Percentiles rank a stretch among this genome's conserved stretches.
phyloP scores from a whole-genome alignment of 2,888 invertebrate genomes.

The Caenorhabditis macrosperma region DNA sequence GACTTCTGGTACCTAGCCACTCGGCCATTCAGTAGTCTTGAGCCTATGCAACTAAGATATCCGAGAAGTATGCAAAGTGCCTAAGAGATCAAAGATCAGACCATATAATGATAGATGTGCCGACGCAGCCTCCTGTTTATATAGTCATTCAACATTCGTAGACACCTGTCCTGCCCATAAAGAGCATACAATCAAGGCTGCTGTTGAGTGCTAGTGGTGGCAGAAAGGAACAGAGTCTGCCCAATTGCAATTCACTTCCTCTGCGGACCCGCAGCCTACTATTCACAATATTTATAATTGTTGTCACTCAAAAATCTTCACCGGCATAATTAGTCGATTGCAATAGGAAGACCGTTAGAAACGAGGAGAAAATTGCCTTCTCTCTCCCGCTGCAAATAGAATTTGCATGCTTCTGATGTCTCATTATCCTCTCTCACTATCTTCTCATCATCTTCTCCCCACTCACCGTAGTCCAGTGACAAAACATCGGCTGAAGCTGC shows the following conservation, averaged over 20 bases:
- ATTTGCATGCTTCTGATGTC: too few species aligned
- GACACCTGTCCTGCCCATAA: slow-evolving; percentile 54
- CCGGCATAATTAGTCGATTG: slow-evolving; percentile 47
- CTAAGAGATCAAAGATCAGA: slow-evolving; percentile 36
- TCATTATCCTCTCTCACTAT: too few species aligned
- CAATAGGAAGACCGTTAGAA: slow-evolving; percentile 1
- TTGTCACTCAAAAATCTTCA: slow-evolving; percentile 50
- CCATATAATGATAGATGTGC: slow-evolving; percentile 39
- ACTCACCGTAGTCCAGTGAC: not conserved
- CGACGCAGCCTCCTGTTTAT: slow-evolving; percentile 37
- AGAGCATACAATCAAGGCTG: slow-evolving; percentile 54
- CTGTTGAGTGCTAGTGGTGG: slow-evolving; percentile 35
- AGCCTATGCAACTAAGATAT: not conserved
- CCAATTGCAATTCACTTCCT: slow-evolving; percentile 51
- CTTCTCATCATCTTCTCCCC: too few species aligned
- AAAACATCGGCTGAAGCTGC: not conserved
- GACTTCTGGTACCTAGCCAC: slow-evolving; percentile 17
- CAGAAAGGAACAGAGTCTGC: not conserved
- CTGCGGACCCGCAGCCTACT: slow-evolving; percentile 32
- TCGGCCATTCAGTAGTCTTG: not conserved
- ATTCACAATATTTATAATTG: slow-evolving; percentile 59
- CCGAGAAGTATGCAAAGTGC: slow-evolving; percentile 6
- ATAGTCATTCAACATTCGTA: slow-evolving; percentile 57
- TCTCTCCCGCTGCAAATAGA: too few species aligned
- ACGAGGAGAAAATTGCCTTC: slow-evolving; percentile 31